Base-by-base conservation (phyloP, 92 coral and sea anemone species). In the Parazoanthus atlanticus region DNA sequence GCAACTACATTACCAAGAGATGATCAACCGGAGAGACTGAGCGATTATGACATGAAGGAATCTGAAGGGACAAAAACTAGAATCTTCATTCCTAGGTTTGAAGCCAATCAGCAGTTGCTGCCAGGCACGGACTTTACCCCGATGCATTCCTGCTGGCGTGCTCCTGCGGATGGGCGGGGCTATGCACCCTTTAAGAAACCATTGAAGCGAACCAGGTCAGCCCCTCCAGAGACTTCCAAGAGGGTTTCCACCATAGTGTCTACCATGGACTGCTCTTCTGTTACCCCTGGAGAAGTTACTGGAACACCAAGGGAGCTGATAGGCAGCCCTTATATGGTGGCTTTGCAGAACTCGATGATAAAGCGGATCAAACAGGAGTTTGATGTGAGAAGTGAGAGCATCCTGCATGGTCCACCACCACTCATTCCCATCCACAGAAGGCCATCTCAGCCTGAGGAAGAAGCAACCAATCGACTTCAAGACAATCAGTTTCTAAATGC, bases 21-120 rank as follows among this genome's bases (percentile, higher is more conserved):
- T 82, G 19, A 16, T 41, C 52, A 36, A 3, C 58, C 3, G 19
- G 86, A 82, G 31, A 82, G 74, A 5, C 76, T 19, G 28, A 66
- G 54, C 31, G 64, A 66, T 36, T 65, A 64, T 38, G 86, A 82
- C 9, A 32, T 70, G 28, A 84, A 46, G 16, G 78, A 69, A 41
- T 69, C 87, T 28, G 87, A 84, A 38, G 94, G 86, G 30, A 90
- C 84, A 49, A 84, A 92, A 74, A 92, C 94, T 8, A 79, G 94
- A 74, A 92, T 92, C 66, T 92, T 92, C 73, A 84, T 92, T 36
- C 94, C 94, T 6, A 90, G 78, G 67, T 92, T 88, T 82, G 93
- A 90, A 61, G 90, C 89, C 73, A 81, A 64, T 33, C 89, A 89
- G 85, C 74, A 82, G n/a, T 66, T 69, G 65, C 56, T 33, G 56